Conservation (phyloP, 2,888 invertebrate genomes). For the Stomorhina lunata region DNA sequence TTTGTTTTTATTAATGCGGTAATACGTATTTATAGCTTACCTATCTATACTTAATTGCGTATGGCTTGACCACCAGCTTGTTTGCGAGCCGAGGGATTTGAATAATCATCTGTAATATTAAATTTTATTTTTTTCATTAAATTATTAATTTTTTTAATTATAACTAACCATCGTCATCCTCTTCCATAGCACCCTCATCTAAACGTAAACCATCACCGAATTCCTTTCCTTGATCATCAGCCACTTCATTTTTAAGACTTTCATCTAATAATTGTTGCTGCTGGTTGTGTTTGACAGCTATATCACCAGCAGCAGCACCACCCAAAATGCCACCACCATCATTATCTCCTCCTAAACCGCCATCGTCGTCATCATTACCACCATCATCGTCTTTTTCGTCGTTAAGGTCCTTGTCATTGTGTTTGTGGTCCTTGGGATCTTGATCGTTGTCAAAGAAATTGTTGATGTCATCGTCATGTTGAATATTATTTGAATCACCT, state of each 20-base stretch:
- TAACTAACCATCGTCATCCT: slow-evolving; percentile 81
- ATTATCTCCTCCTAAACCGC: slow-evolving; percentile 63
- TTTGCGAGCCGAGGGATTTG: slow-evolving; percentile 79
- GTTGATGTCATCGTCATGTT: slow-evolving; percentile 75
- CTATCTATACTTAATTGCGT: slow-evolving; percentile 80
- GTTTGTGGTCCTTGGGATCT: slow-evolving; percentile 44
- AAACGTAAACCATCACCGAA: slow-evolving; percentile 78
- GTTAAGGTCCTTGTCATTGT: slow-evolving; percentile 52
- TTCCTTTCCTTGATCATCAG: slow-evolving; percentile 79
- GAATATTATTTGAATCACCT: slow-evolving; percentile 77
- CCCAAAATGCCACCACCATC: slow-evolving; percentile 67
- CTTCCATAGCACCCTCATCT: slow-evolving; percentile 78
- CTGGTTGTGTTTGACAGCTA: slow-evolving; percentile 72
- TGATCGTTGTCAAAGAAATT: slow-evolving; percentile 73
- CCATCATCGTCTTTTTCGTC: slow-evolving; percentile 64
- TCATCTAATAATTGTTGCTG: slow-evolving; percentile 74
- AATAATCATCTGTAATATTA: slow-evolving; percentile 81
- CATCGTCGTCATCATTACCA: slow-evolving; percentile 68
- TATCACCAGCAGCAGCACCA: slow-evolving; percentile 70
- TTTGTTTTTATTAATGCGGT: background rate
- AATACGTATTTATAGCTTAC: background rate
- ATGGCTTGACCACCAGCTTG: slow-evolving; percentile 79
- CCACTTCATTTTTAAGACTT: slow-evolving; percentile 80
- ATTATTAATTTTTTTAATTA: background rate
- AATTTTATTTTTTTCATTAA: slow-evolving; percentile 1